Evolutionary conservation across 2,113 vertebrate genomes (phyloP), one percentile per base, ranked within the genome.

Genomic region (Cochlearius cochlearius): DNA sequence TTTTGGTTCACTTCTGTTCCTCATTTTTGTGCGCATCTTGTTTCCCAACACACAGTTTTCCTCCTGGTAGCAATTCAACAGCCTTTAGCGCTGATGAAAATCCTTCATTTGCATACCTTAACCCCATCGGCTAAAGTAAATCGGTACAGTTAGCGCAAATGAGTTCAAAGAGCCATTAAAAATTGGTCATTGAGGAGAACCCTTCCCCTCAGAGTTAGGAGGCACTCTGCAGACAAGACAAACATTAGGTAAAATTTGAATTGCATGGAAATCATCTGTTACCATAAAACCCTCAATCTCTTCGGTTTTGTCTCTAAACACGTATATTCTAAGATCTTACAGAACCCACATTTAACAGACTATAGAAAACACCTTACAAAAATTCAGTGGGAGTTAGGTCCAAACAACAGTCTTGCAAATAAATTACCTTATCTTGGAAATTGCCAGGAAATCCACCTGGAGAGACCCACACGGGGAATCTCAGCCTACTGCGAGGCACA

Each of bases 91-190:
- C 79, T 53, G 27, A 6, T 12, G 18, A 39, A 71, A 62, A 49
- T 14, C 45, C n/a, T 73, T 29, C 11, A 4, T 16, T 36, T 7
- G 1, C 4, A 41, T 19, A 63, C 74, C 26, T 68, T 18, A 66
- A 58, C 10, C 9, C 23, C 32, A 21, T 13, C 38, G 38, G 36
- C 23, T 76, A 34, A 45, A 85, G 45, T 17, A 74, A 74, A 52
- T 7, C 1, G 1, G 8, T 21, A 30, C 5, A 19, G 20, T 64
- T 39, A 60, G 7, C 9, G n/a, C 30, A 32, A 63, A 3, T 4
- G 3, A 85, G 9, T 36, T 45, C 8, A 19, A 34, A 76, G 16
- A 63, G 9, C 18, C 30, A 39, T 32, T 75, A 53, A 41, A 39
- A 76, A 58, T 0, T 9, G 20, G 11, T 20, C 56, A 20, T 79